A percentile compares a stretch with the other conserved stretches of the same genome.
These are phyloP conservation scores for Ommatoiulus sabulosus DNA, from an alignment of 2,888 invertebrate genomes.

Conservation along the genomic window DNA sequence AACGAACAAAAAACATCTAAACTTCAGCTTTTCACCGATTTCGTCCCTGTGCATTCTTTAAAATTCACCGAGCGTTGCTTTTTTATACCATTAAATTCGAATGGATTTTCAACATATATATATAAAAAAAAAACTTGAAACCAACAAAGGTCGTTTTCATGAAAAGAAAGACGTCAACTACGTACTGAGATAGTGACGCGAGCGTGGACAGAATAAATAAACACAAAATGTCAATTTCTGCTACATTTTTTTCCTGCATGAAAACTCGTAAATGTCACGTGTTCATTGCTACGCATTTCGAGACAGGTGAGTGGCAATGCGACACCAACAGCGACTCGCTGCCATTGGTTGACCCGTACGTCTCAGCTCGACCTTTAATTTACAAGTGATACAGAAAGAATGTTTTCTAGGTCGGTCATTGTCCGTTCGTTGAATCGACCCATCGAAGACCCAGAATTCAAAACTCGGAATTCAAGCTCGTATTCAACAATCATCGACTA, in stretches of 20 bases:
- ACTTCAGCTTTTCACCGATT: too few species aligned
- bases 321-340: background rate
- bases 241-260: background rate
- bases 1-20: background rate
- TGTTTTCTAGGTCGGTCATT: constrained; percentile 46
- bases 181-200: background rate
- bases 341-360: background rate
- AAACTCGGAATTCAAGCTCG: background rate
- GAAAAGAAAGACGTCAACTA: constrained; percentile 6
- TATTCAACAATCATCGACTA: background rate
- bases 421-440: constrained; percentile 41
- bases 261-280: background rate
- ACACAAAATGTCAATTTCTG: background rate
- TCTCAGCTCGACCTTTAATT: constrained; percentile 23
- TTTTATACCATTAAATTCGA: background rate
- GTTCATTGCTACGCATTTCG: background rate
- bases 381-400: constrained; percentile 5
- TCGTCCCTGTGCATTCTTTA: background rate
- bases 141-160: background rate
- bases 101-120: background rate
- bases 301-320: background rate
- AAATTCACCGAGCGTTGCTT: background rate
- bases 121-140: background rate
- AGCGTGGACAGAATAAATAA: background rate
- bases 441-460: constrained; percentile 37